Conservation (phyloP, 2,888 invertebrate species). For the Graphium colonna region DNA sequence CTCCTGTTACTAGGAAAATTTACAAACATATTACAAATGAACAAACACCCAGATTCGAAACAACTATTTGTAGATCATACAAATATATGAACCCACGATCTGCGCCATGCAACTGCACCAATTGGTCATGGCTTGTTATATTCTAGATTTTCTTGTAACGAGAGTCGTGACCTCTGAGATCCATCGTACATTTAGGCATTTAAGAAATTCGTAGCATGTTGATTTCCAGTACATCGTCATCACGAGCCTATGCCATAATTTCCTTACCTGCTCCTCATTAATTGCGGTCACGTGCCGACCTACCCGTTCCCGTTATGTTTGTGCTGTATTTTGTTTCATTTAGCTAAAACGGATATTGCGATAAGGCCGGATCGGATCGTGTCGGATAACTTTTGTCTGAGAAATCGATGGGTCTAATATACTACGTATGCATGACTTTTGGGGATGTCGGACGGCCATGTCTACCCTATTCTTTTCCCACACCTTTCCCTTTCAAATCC, state of each 20-base stretch:
- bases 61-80: no score
- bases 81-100: no score
- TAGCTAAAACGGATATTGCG: conserved; percentile 7
- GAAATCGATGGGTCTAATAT: background rate
- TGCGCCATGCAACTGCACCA: no score
- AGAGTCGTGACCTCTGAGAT: conserved; percentile 14
- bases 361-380: conserved; percentile 1
- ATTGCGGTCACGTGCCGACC: conserved; percentile 58
- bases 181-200: background rate
- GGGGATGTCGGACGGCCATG: no score
- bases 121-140: no score
- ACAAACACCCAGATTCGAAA: no score
- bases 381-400: background rate
- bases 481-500: no score
- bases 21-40: no score
- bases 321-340: conserved; percentile 17
- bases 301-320: conserved; percentile 6
- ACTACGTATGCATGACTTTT: no score
- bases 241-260: conserved; percentile 13
- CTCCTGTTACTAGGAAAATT: no score
- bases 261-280: conserved; percentile 56
- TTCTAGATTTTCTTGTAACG: no score
- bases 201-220: background rate
- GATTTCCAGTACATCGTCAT: conserved; percentile 1
- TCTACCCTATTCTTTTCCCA: no score